Base-by-base conservation (phyloP, 2,888 invertebrate species). In the Hirtodrosophila histrioides region DNA sequence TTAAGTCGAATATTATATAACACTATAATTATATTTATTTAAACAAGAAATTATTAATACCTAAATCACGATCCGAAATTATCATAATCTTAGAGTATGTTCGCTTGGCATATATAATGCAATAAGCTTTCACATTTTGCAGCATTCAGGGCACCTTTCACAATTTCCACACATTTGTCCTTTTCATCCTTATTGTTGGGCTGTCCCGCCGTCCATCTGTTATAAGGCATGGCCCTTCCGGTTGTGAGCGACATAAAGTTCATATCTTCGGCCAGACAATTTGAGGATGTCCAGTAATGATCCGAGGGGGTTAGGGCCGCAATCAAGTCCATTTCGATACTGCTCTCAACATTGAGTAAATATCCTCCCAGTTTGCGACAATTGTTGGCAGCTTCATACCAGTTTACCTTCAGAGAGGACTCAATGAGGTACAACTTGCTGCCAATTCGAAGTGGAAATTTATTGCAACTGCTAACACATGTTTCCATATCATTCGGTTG, bases 281-380 rank as follows among this genome's bases (percentile, higher is more conserved):
- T 62, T 2, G 69, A 35, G 17, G 69, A 69, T 36, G 31, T 35
- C 63, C 69, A 69, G 39, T 58, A 69, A 2, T 29, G 12, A 17
- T 35, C 33, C 9, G 35, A 3, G n/a, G 37, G 45, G 1, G 36
- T 1, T 9, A 69, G 11, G 3, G 35, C 31, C 9, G 4, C 9
- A 2, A 70, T 43, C 8, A 55, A 0, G 8, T 69, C 70, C 41
- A 71, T 57, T 54, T 71, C 70, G 1, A 23, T n/a, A 24, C 51
- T 49, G 40, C 37, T 60, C 29, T 71, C 65, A 10, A 71, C 10
- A 9, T 69, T 71, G 0, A 69, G 33, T 36, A 70, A 45, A 35
- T 70, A 10, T 37, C 65, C 71, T 3, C 65, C 70, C 53, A 49
- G 9, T 7, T 43, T 49, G 27, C 56, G 70, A 12, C 70, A 71